phyloP scores from a whole-genome alignment of 2,113 vertebrate species.

The Elephas maximus region DNA sequence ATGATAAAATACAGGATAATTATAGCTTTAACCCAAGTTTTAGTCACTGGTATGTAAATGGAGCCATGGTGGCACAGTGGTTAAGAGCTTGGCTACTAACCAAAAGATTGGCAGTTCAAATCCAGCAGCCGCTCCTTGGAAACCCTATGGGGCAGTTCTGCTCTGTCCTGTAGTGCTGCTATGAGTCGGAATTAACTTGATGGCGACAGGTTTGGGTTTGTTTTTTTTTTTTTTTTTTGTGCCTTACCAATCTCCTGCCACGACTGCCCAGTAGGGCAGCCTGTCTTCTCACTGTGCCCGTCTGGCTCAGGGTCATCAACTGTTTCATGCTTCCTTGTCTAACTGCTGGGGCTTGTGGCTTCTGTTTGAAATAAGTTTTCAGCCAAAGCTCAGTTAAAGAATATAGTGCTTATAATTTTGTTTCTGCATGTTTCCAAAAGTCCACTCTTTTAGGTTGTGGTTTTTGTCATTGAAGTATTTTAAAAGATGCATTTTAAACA shows the following conservation, averaged over 20 bases:
- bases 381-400: not conserved
- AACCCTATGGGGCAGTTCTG: no score
- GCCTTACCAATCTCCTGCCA: not conserved
- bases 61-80: no score
- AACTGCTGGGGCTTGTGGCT: not conserved
- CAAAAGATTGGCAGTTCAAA: no score
- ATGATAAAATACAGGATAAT: not conserved
- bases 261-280: no score
- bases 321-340: not conserved
- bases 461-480: constrained; percentile 56
- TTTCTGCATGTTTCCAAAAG: constrained; percentile 34
- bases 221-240: not conserved
- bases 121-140: no score
- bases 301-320: not conserved
- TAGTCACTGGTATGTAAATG: not conserved
- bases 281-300: not conserved
- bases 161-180: no score
- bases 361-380: not conserved
- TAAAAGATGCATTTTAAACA: not conserved
- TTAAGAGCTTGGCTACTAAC: no score
- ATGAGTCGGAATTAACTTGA: no score
- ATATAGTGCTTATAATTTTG: not conserved
- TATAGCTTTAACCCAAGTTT: not conserved
- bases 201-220: no score
- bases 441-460: not conserved